These are phyloP conservation scores for Alces alces DNA, from an alignment of 2,113 vertebrate species.

Conservation along the genomic window DNA sequence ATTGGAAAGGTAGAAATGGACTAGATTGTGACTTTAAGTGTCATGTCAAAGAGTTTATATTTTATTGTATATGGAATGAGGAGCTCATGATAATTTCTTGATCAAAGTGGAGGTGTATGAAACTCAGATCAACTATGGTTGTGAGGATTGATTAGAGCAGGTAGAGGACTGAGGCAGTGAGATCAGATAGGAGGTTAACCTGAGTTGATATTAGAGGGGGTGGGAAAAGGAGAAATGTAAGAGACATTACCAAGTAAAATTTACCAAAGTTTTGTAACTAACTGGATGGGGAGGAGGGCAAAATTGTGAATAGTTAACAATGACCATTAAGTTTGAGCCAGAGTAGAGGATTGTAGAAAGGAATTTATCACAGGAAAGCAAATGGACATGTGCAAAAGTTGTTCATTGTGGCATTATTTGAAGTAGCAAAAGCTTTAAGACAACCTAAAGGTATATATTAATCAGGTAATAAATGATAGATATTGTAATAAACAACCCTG, in stretches of 20 bases:
- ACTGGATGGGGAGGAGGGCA: not conserved
- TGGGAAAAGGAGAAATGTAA: not conserved
- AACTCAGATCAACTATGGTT: not conserved
- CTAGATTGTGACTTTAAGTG: not conserved
- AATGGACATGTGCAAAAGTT: not conserved
- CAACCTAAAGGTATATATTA: not conserved
- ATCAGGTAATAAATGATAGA: not conserved
- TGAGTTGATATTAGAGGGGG: not conserved
- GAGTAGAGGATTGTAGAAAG: not conserved
- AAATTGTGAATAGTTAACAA: not conserved
- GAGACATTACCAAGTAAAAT: not conserved
- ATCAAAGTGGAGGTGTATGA: not conserved
- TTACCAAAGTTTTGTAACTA: not conserved
- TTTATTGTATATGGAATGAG: not conserved
- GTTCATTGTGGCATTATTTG: not conserved
- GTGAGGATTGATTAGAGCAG: not conserved
- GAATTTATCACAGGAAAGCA: not conserved
- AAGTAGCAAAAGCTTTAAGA: not conserved
- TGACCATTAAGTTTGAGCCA: not conserved
- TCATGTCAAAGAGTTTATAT: not conserved
- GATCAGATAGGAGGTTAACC: not conserved
- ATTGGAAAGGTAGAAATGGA: not conserved
- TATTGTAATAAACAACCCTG: not conserved
- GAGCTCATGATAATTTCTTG: not conserved
- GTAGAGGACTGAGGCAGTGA: not conserved